Conservation (phyloP, 2,888 invertebrate species). For the Pristionchus maxplancki region DNA sequence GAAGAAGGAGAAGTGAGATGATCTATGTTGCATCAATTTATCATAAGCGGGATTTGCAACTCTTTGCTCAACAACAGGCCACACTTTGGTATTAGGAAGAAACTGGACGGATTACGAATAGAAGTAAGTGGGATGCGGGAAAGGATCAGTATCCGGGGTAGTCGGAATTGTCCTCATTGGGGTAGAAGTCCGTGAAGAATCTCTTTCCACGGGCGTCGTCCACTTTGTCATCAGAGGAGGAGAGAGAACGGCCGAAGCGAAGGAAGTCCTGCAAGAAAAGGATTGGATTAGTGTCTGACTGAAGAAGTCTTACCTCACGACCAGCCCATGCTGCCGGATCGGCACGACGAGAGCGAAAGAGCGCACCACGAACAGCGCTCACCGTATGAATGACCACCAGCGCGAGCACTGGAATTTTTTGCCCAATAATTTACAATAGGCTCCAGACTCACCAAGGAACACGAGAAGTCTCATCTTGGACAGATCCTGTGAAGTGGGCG, state of each 20-base stretch:
- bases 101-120: too few relatives aligned
- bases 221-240: not conserved
- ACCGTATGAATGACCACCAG: not conserved
- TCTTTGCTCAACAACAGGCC: not conserved
- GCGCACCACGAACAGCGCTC: not conserved
- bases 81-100: too few relatives aligned
- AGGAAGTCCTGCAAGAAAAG: not conserved
- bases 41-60: not conserved
- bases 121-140: not conserved
- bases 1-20: not conserved
- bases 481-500: not conserved
- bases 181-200: not conserved
- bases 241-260: not conserved
- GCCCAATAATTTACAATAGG: too few relatives aligned
- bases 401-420: slow-evolving; percentile 4
- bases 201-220: not conserved
- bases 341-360: not conserved
- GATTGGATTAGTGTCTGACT: too few relatives aligned
- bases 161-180: not conserved
- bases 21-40: not conserved
- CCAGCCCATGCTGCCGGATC: not conserved
- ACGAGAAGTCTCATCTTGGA: not conserved
- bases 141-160: not conserved
- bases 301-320: not conserved
- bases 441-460: slow-evolving; percentile 4